Evolutionary conservation across 2,797 vertebrate genomes (phyloP).

Genomic region (Pseudochaenichthys georgianus): DNA sequence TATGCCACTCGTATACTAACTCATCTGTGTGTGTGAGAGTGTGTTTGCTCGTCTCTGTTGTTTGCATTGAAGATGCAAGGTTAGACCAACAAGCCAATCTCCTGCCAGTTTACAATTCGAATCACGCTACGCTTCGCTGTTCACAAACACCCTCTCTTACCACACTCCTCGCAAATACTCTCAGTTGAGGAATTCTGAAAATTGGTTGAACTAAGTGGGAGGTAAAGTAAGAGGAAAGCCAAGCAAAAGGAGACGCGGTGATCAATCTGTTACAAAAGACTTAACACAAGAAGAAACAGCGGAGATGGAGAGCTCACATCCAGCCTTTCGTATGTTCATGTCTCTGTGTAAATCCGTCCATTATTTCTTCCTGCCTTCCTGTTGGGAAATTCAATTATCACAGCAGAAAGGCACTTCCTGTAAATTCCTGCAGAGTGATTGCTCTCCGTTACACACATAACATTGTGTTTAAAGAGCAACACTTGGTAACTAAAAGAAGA

Average conservation of each 20-base stretch:
- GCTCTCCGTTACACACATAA: constrained; percentile 33
- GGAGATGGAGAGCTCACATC: background rate
- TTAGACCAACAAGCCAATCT: constrained; percentile 69
- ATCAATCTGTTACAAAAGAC: constrained; percentile 28
- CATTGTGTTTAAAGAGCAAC: constrained; percentile 41
- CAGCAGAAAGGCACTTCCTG: constrained; percentile 56
- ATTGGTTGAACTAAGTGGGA: constrained; percentile 44
- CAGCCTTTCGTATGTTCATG: background rate
- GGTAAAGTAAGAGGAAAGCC: constrained; percentile 33
- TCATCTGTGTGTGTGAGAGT: constrained; percentile 14
- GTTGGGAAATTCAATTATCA: constrained; percentile 61
- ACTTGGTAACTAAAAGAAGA: constrained; percentile 18
- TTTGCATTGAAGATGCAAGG: constrained; percentile 61
- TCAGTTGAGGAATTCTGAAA: constrained; percentile 37
- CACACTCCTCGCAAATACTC: constrained; percentile 6
- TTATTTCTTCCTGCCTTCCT: constrained; percentile 35
- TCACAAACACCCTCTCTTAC: constrained; percentile 40
- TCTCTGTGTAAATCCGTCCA: constrained; percentile 27
- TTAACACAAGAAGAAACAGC: constrained; percentile 13
- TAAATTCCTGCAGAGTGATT: constrained; percentile 56
- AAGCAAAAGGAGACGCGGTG: constrained; percentile 20
- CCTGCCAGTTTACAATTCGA: constrained; percentile 65
- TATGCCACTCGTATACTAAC: constrained; percentile 40
- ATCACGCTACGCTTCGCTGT: constrained; percentile 53
- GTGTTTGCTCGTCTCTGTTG: constrained; percentile 48